phyloP scores from a whole-genome alignment of 2,888 invertebrate genomes.

The Melinaea menophilus region DNA sequence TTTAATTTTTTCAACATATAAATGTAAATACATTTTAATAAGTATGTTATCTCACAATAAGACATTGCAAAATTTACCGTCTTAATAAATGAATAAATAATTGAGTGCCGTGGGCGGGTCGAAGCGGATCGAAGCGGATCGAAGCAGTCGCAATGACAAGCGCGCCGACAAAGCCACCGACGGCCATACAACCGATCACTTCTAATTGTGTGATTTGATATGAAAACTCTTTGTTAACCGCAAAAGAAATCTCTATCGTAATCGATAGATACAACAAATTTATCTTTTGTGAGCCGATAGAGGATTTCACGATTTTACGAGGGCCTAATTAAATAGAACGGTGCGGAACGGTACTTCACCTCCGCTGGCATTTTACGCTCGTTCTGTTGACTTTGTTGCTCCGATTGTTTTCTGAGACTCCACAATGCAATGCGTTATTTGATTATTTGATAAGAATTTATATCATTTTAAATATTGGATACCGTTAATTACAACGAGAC shows the following conservation, averaged over 20 bases:
- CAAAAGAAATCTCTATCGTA: constrained; percentile 68
- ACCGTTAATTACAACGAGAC: not conserved
- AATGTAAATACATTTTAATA: too few relatives aligned
- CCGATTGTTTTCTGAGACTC: constrained; percentile 40
- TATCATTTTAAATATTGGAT: too few relatives aligned
- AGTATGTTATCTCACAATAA: too few relatives aligned
- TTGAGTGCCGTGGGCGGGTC: constrained; percentile 6
- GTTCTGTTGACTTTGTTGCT: constrained; percentile 36
- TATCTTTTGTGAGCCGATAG: constrained; percentile 60
- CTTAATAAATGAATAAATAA: not conserved
- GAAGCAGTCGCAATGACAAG: constrained; percentile 54
- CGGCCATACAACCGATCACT: constrained; percentile 64
- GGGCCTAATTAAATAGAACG: constrained; percentile 57
- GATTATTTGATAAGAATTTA: too few relatives aligned
- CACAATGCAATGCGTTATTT: too few relatives aligned
- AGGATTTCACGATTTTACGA: constrained; percentile 47
- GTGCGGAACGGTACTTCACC: constrained; percentile 43
- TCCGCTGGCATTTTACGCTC: constrained; percentile 35
- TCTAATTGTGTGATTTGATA: constrained; percentile 78
- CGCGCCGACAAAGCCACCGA: constrained; percentile 68
- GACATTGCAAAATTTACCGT: too few relatives aligned
- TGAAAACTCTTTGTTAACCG: constrained; percentile 72
- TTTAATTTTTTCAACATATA: too few relatives aligned
- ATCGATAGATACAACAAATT: constrained; percentile 67
- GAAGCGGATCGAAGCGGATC: constrained; percentile 43